Evolutionary conservation across 2,113 vertebrate species (phyloP).

Genomic region (Anas platyrhynchos): DNA sequence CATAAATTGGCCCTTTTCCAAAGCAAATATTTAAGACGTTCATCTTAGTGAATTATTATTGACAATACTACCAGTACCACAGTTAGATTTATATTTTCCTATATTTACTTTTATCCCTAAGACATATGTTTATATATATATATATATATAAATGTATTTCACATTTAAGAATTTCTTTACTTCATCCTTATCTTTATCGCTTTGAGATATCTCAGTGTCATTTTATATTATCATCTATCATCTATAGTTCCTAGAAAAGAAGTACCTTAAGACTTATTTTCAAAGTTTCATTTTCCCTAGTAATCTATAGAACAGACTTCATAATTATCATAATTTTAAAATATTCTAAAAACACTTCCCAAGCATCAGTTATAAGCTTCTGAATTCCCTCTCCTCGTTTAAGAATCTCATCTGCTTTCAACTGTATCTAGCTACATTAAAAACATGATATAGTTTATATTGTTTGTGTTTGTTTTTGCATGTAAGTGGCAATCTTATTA

Average conservation of each 20-base stretch:
- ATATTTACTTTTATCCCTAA: not conserved
- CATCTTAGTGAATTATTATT: not conserved
- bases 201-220: not conserved
- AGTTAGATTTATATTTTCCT: not conserved
- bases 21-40: not conserved
- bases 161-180: not conserved
- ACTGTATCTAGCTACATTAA: not conserved
- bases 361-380: not conserved
- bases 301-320: rapidly evolving
- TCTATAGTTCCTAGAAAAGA: not conserved
- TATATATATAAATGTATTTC: not conserved
- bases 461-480: not conserved
- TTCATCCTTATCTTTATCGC: not conserved
- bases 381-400: not conserved
- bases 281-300: not conserved
- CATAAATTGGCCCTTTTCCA: not conserved
- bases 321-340: not conserved
- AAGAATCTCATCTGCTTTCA: not conserved
- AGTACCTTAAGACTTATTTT: not conserved
- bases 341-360: not conserved
- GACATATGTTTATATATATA: not conserved
- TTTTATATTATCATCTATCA: not conserved
- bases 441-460: not conserved
- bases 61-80: not conserved
- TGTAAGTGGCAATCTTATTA: not conserved